Conservation (phyloP, 2,888 invertebrate genomes). For the Eumerus sabulonum region DNA sequence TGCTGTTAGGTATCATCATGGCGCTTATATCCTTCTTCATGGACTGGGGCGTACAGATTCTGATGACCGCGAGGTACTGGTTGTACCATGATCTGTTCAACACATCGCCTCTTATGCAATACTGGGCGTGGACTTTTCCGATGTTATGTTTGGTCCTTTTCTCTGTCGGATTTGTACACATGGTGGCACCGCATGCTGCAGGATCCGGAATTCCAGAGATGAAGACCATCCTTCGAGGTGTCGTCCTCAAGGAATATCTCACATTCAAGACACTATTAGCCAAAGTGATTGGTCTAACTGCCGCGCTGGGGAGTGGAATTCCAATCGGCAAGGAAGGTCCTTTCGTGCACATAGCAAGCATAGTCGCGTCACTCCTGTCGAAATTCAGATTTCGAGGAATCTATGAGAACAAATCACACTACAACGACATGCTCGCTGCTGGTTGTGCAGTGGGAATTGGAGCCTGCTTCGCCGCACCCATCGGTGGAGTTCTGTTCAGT, state of each 20-base stretch:
- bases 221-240: constrained; percentile 98
- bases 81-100: constrained; percentile 92
- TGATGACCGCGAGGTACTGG: constrained; percentile 96
- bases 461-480: constrained; percentile 96
- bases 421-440: constrained; percentile 97
- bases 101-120: constrained; percentile 90
- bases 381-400: constrained; percentile 96
- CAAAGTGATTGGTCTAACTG: constrained; percentile 96
- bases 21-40: constrained; percentile 95
- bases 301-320: constrained; percentile 96
- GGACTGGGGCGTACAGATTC: constrained; percentile 95
- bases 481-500: constrained; percentile 98
- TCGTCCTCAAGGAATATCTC: constrained; percentile 97
- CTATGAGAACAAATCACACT: constrained; percentile 96
- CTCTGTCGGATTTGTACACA: constrained; percentile 97
- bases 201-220: constrained; percentile 99
- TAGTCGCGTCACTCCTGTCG: constrained; percentile 94
- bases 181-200: constrained; percentile 97
- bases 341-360: constrained; percentile 98
- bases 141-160: constrained; percentile 95
- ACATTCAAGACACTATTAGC: constrained; percentile 96
- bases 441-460: constrained; percentile 98
- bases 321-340: constrained; percentile 99
- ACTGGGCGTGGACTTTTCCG: constrained; percentile 95
- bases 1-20: constrained; percentile 95